Percentiles rank a stretch among this genome's conserved stretches.
Evolutionary conservation across 2,888 invertebrate species (phyloP).

Genomic region (Deilephila porcellus): DNA sequence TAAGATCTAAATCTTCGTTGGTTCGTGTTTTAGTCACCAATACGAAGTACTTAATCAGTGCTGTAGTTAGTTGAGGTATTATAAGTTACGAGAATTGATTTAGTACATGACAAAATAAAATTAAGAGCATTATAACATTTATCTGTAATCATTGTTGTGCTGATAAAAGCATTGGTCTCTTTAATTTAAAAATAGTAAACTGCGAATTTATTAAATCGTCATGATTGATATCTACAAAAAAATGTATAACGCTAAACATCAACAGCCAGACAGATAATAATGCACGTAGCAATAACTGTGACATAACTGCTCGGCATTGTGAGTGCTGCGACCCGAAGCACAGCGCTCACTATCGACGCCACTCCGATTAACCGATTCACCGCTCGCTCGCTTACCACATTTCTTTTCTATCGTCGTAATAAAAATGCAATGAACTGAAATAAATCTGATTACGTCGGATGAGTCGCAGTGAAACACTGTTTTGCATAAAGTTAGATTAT

Average conservation of each 20-base stretch:
- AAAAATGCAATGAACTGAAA: conserved; percentile 54
- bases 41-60: too few species aligned
- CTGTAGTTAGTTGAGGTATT: too few species aligned
- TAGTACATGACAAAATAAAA: too few species aligned
- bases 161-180: too few species aligned
- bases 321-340: conserved; percentile 57
- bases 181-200: too few species aligned
- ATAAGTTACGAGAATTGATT: too few species aligned
- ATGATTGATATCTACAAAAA: not conserved
- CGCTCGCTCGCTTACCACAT: conserved; percentile 52
- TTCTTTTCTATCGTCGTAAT: conserved; percentile 39
- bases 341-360: conserved; percentile 65
- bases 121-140: too few species aligned
- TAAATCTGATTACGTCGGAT: conserved; percentile 46
- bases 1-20: too few species aligned
- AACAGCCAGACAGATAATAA: conserved; percentile 68
- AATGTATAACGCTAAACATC: conserved; percentile 56
- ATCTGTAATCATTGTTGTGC: too few species aligned
- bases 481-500: conserved; percentile 47
- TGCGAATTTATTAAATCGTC: too few species aligned
- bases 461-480: conserved; percentile 40
- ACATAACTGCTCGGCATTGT: conserved; percentile 67
- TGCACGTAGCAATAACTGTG: conserved; percentile 58
- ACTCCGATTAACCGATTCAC: conserved; percentile 55
- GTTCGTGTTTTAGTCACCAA: too few species aligned